Evolutionary conservation across 2,888 invertebrate genomes (phyloP), one percentile per base, ranked within the genome.

Genomic region (Eilema depressum): DNA sequence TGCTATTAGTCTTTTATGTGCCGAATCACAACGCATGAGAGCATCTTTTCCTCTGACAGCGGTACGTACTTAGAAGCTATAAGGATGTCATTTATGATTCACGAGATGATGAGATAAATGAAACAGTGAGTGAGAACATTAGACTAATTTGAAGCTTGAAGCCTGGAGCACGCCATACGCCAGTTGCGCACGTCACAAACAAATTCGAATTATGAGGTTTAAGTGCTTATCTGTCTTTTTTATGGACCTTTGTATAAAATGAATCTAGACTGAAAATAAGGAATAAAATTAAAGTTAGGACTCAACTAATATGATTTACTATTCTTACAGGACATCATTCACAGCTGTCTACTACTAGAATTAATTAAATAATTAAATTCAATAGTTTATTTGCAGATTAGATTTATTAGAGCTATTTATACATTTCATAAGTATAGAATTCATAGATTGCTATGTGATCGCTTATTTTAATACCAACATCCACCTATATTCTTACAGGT

Each of bases 71-170:
- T 47, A n/a, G n/a, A 53, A 53, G 53, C n/a, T 53, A 53, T 53
- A 53, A n/a, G 53, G 53, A 53, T 53, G n/a, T 53, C 53, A n/a
- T 47, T 47, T 47, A 20, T 53, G 53, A 53, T 53, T 53, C 53
- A n/a, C 20, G 53, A 53, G n/a, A 53, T 53, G 20, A 53, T 53
- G 20, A 53, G 53, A 53, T 53, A 53, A 53, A 53, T 2, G n/a
- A n/a, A 53, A 53, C 8, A 53, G 53, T 10, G n/a, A 53, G 20
- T 53, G 20, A 7, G 10, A n/a, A n/a, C 53, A 53, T 53, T 53
- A 53, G 53, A 53, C 20, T 53, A 53, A 53, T 53, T 53, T 53
- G n/a, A 53, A n/a, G 53, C n/a, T 10, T 53, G 53, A 10, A 53
- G 53, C 17, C 8, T 53, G 8, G 53, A 53, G n/a, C 53, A 53